Base-by-base conservation (phyloP, 2,113 vertebrate species). In the Melanerpes aurifrons region DNA sequence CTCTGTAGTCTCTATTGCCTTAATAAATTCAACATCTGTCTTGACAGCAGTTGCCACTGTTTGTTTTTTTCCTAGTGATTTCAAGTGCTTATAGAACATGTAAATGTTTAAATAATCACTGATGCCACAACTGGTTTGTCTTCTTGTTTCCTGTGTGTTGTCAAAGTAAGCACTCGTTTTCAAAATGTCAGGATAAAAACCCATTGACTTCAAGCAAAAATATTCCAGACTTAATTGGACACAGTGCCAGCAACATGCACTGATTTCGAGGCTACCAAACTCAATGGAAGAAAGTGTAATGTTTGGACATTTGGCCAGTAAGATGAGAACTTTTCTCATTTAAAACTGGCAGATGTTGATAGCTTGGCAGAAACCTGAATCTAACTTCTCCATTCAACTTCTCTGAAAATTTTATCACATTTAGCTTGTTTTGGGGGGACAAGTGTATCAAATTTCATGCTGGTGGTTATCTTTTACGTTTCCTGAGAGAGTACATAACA, bases 401-500 rank as follows among this genome's bases (percentile, higher is more conserved):
- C 78, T 74, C 72, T 19, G 59, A 91, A 79, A 88, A 96, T 91
- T 93, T 95, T 80, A 90, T 74, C 88, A 79, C 81, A 63, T 92
- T 77, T 74, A 70, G 32, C 82, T 86, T 96, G 80, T 97, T 97
- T 90, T 16, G 66, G 63, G 72, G 94, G 78, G 66, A 89, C 89
- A 91, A 95, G 67, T 88, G 54, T 85, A 85, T 96, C 92, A 90
- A 75, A 76, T 97, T 96, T 97, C 96, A 76, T 95, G 86, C 89
- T 71, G 28, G 62, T 89, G 64, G 32, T 93, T 93, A 93, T 87
- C 87, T 91, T 96, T 94, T 94, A 86, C 95, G 91, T 96, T 97
- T 96, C 94, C 93, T 94, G 95, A 92, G 96, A 95, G 94, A 96
- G 94, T 86, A 95, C 91, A 95, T 96, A 96, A 94, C 53, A 94